phyloP scores from a whole-genome alignment of 2,797 vertebrate species.

The Nyctibius grandis region DNA sequence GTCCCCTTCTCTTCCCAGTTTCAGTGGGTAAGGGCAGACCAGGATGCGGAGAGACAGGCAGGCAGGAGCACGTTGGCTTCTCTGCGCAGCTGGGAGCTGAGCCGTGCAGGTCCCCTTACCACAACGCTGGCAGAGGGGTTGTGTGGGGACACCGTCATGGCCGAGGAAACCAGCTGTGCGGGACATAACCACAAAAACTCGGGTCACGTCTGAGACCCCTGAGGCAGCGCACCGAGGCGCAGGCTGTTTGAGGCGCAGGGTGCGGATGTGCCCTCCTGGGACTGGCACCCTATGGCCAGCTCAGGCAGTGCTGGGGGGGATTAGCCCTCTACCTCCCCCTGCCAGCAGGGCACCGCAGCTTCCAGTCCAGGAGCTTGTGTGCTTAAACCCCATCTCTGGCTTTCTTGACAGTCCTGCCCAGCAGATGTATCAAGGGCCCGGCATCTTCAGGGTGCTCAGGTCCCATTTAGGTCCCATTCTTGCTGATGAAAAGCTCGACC shows the following conservation, averaged over 20 bases:
- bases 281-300: neutral
- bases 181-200: neutral
- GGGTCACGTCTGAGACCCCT: neutral
- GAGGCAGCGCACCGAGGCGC: rapidly evolving
- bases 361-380: neutral
- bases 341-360: neutral
- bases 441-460: neutral
- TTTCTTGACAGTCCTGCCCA: neutral
- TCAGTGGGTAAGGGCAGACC: neutral
- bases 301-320: rapidly evolving
- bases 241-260: rapidly evolving
- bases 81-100: neutral
- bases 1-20: neutral
- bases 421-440: rapidly evolving
- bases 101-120: neutral
- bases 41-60: neutral
- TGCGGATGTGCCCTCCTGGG: neutral
- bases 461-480: neutral
- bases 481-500: neutral
- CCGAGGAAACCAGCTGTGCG: neutral
- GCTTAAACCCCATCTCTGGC: neutral
- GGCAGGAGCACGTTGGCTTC: neutral
- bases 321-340: neutral
- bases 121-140: rapidly evolving
- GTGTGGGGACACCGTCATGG: neutral